Base-by-base conservation (phyloP, 2,113 vertebrate species). In the Bos indicus region DNA sequence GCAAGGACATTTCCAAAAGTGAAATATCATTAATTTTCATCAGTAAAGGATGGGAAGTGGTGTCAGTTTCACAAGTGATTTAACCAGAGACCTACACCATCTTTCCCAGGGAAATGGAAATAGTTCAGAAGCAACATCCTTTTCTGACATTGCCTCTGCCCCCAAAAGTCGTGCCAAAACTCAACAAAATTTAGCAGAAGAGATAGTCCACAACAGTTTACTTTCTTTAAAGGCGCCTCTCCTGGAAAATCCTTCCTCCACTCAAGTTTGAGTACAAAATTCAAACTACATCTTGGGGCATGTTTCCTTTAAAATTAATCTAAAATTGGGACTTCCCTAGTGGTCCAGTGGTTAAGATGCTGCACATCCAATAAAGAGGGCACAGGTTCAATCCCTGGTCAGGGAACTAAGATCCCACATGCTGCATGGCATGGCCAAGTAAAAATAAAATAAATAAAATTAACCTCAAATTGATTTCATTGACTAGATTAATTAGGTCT, bases 91-190 rank as follows among this genome's bases (percentile, higher is more conserved):
- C 26, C 64, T 33, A 59, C 21, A 57, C 88, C 48, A 60, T 64
- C 67, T 89, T 96, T 59, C n/a, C 48, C n/a, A 92, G 86, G 86
- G 89, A 96, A 96, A 95, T 48, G 21, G 89, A 95, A 97, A 78
- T 40, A 51, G 12, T 82, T 93, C 5, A 77, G 86, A 95, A 84
- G 62, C 60, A 77, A 97, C 43, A 78, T 54, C 81, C 57, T 21
- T 87, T 88, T 85, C 64, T 52, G 88, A 85, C 48, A 96, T 36
- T 40, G 60, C 14, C 89, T 92, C 84, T 96, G 59, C 7, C n/a
- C 86, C 48, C 26, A 11, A 64, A 92, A 85, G 59, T 78, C 56
- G 78, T 93, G 84, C 64, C 78, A 93, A 86, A 71, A 67, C 60
- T 77, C 94, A 91, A 85, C 59, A 81, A 78, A 60, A 67, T 77